Base-by-base conservation (phyloP, 2,113 vertebrate genomes). In the Cavia aperea region DNA sequence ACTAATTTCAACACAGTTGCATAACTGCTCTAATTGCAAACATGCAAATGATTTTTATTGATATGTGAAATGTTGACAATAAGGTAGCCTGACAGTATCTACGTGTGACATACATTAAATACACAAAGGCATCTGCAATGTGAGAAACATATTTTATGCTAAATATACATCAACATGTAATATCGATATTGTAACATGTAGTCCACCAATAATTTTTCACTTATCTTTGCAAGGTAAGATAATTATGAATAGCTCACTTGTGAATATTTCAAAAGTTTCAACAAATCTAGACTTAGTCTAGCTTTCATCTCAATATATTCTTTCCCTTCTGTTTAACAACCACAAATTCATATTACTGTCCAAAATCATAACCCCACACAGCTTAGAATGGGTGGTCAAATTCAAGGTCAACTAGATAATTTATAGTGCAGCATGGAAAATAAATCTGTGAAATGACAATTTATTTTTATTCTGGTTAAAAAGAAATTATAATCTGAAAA, bases 101-200 rank as follows among this genome's bases (percentile, higher is more conserved):
- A 43, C n/a, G 18, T 79, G 13, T 58, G 56, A 9, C 39, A 77
- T 85, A 79, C 43, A 82, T 95, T 92, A 93, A 96, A 86, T 65
- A 78, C 1, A 7, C 36, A 33, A 88, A 75, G 8, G 31, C 36
- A 15, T 78, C 36, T 79, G 1, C 16, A 79, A 23, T 54, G 5
- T 39, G 14, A 14, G 21, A 94, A n/a, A 62, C 4, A 39, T 65
- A 46, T 63, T 60, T 63, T 81, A 86, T 85, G 43, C 66, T 23
- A 88, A 73, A 56, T 65, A 29, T 18, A 73, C 46, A 5, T 72
- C 51, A 78, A 94, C 85, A 63, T 68, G n/a, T 24, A 62, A 81
- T 63, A 43, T 72, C 77, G 77, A 18, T 85, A 68, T 66, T 82
- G 14, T 68, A 86, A 72, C 13, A 33, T 79, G 31, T 56, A 81